phyloP scores from a whole-genome alignment of 2,797 vertebrate genomes.

The Hypotaenidia okinawae region DNA sequence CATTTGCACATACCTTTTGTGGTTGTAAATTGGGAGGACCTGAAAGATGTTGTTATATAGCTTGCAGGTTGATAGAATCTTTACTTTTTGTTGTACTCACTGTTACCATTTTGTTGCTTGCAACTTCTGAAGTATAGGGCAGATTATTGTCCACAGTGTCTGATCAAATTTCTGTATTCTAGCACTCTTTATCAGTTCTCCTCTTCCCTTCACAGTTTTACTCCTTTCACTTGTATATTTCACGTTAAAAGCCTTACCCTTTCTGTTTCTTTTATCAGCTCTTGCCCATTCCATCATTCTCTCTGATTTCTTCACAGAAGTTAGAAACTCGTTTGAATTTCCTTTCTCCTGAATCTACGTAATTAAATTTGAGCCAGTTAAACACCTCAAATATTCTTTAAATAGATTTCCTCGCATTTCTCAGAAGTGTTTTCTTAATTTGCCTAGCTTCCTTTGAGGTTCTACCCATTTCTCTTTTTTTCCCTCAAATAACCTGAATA shows the following conservation, averaged over 20 bases:
- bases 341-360: not conserved
- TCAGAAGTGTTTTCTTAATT: conserved; percentile 10
- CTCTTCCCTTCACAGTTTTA: not conserved
- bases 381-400: not conserved
- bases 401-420: not conserved
- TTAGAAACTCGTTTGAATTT: not conserved
- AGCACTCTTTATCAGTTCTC: not conserved
- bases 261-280: not conserved
- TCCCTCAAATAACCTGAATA: not conserved
- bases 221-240: not conserved
- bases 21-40: not conserved
- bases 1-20: not conserved
- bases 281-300: not conserved
- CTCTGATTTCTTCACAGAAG: not conserved
- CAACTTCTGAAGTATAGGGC: not conserved
- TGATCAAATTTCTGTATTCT: not conserved
- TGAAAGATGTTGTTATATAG: not conserved
- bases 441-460: not conserved
- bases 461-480: not conserved
- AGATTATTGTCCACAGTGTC: not conserved
- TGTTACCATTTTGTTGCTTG: not conserved
- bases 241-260: not conserved
- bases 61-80: not conserved
- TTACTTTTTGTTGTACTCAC: not conserved
- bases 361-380: not conserved